Evolutionary conservation across 2,113 vertebrate species (phyloP).

Genomic region (Serinus canaria): DNA sequence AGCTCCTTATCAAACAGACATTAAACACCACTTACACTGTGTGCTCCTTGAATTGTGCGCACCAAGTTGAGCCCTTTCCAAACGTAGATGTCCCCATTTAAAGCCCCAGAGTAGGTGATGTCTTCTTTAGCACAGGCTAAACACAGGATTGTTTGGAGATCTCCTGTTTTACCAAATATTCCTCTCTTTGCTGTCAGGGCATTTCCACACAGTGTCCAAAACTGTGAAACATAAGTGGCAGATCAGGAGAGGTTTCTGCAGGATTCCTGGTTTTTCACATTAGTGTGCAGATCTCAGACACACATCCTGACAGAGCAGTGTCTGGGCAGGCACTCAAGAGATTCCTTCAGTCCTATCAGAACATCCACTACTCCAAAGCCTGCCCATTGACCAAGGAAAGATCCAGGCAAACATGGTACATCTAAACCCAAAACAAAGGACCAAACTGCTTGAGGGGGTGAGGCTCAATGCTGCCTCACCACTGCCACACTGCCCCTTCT

Average conservation of each 20-base stretch:
- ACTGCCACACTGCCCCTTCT: not conserved
- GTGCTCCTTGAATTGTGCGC: constrained; percentile 90
- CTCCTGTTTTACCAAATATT: constrained; percentile 94
- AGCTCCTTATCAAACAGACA: not conserved
- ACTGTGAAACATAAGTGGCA: constrained; percentile 71
- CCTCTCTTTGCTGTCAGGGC: constrained; percentile 92
- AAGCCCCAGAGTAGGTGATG: constrained; percentile 91
- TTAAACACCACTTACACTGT: constrained; percentile 83
- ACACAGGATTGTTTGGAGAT: constrained; percentile 97
- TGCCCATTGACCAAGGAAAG: not conserved
- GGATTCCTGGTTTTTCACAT: not conserved
- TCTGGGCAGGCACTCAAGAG: not conserved
- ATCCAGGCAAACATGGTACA: not conserved
- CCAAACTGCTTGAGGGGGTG: not conserved
- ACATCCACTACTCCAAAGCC: not conserved
- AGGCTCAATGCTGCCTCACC: not conserved
- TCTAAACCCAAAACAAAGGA: not conserved
- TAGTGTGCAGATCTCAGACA: not conserved
- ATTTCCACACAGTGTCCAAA: constrained; percentile 95
- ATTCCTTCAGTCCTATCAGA: not conserved
- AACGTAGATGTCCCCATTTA: constrained; percentile 95
- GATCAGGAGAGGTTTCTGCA: not conserved
- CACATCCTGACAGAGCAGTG: not conserved
- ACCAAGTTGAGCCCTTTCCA: constrained; percentile 90
- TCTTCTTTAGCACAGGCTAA: constrained; percentile 92